Evolutionary conservation across 2,888 invertebrate species (phyloP), one percentile per base, ranked within the genome.

Genomic region (Orthosia gracilis): DNA sequence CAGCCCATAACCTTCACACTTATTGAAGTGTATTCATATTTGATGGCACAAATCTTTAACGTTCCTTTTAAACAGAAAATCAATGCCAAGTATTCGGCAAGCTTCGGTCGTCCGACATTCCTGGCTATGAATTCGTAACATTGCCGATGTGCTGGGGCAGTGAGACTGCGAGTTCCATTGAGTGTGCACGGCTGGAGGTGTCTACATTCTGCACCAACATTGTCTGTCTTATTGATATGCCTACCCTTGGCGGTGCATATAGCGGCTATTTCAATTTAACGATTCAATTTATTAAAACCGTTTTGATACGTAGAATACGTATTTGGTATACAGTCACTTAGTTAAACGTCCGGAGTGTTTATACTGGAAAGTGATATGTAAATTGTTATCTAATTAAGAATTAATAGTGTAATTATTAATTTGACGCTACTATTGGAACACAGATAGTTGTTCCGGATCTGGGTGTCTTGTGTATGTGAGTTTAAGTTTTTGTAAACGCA

Each of bases 51-150:
- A 55, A 72, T 21, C 15, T 45, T 21, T 70, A 73, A 55, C 54
- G 54, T 73, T 47, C 73, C 49, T 15, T n/a, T 73, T 23, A n/a
- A 73, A 75, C 9, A 55, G 26, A 80, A 73, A 80, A 61, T 74
- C 54, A 74, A 69, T 63, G 31, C 40, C 52, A 40, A 66, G 59
- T 59, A 59, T 68, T 61, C 21, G n/a, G 45, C 18, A 21, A 17
- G 47, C 15, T 73, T 45, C 61, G 75, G 55, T 57, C 57, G 55
- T 40, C 62, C 52, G 58, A 55, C 61, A 57, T 69, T 69, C 68
- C 55, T 57, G 49, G 62, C 23, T 69, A 64, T 82, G 82, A 82
- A 85, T 85, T 72, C 57, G 59, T 55, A 69, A 77, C 70, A 71
- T 59, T 64, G 66, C 57, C 40, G 83, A 69, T 58, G 63, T 45